Evolutionary conservation across 2,113 vertebrate genomes (phyloP).

Genomic region (Lophochroa leadbeateri): DNA sequence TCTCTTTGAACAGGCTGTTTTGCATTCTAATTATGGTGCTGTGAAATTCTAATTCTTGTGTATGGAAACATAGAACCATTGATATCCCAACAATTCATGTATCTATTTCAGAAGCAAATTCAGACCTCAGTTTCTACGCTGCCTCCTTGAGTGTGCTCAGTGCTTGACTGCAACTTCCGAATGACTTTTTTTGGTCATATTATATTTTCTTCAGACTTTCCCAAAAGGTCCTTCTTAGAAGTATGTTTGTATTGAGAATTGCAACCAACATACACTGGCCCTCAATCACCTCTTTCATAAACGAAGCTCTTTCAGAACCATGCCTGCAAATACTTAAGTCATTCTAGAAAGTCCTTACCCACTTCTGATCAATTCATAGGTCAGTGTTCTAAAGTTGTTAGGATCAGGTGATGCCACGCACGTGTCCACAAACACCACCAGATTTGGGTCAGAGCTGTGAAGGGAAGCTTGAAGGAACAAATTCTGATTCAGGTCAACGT

Average conservation of each 20-base stretch:
- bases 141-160: background rate
- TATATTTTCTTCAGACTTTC: background rate
- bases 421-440: slow-evolving; percentile 75
- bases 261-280: background rate
- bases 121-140: background rate
- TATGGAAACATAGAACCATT: fast-evolving
- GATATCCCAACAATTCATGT: background rate
- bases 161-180: background rate
- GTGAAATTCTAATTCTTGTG: background rate
- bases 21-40: background rate
- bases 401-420: slow-evolving; percentile 66
- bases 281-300: background rate
- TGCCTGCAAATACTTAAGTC: background rate
- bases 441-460: slow-evolving; percentile 32
- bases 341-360: slow-evolving; percentile 66
- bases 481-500: slow-evolving; percentile 56
- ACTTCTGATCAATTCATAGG: slow-evolving; percentile 60
- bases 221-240: background rate
- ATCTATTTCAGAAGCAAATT: background rate
- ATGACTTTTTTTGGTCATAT: background rate
- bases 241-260: background rate
- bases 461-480: slow-evolving; percentile 74
- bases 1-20: background rate
- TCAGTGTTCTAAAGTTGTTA: slow-evolving; percentile 20
- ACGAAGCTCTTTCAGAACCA: background rate